Conservation (phyloP, 2,797 vertebrate species). For the Emys orbicularis region DNA sequence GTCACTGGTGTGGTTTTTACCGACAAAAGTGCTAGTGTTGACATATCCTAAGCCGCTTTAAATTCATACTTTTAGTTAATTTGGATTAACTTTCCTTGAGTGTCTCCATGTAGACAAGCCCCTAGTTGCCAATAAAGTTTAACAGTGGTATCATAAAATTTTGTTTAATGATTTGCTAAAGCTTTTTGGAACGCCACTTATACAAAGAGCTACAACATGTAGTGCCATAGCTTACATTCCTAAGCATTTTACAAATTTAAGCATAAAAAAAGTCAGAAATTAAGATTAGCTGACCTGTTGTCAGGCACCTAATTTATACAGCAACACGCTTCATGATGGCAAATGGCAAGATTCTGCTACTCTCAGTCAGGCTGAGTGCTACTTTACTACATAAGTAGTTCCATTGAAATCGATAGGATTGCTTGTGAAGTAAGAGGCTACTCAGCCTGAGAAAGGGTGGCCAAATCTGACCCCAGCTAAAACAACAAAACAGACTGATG, state of each 20-base stretch:
- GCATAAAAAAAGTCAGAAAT: not conserved
- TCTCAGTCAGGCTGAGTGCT: not conserved
- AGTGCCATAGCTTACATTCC: constrained; percentile 2
- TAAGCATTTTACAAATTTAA: not conserved
- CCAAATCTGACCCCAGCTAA: not conserved
- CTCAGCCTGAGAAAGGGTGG: fast-evolving
- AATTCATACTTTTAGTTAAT: not conserved
- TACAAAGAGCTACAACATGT: not conserved
- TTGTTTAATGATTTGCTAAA: constrained; percentile 43
- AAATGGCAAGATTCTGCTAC: not conserved
- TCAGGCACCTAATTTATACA: not conserved
- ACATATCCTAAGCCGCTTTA: not conserved
- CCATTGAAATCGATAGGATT: not conserved
- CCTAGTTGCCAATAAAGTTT: not conserved
- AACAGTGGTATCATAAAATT: constrained; percentile 31
- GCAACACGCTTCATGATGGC: not conserved
- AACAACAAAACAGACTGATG: not conserved
- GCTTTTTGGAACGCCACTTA: constrained; percentile 27
- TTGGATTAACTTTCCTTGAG: not conserved
- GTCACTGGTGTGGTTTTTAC: no score
- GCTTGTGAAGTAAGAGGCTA: not conserved
- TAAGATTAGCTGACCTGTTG: not conserved
- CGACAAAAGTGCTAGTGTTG: no score
- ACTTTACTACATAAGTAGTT: not conserved
- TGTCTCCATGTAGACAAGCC: not conserved